Evolutionary conservation across 2,888 invertebrate genomes (phyloP), one percentile per base, ranked within the genome.

Genomic region (Pristionchus maxplancki): DNA sequence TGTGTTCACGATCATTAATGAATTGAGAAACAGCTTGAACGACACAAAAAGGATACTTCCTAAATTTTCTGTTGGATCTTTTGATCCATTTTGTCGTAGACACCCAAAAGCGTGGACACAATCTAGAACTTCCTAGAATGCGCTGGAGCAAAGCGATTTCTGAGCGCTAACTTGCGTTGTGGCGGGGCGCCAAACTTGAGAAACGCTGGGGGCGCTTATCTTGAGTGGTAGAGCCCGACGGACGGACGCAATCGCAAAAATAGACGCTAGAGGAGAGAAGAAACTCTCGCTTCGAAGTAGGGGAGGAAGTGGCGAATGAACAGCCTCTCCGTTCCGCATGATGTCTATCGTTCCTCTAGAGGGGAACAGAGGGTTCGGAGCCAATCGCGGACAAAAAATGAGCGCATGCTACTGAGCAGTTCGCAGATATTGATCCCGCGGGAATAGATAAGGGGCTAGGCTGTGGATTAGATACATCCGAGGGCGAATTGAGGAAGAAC

Each of bases 221-320:
- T 67, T 34, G 28, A 67, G 64, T 67, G 64, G 64, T 67, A 34
- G 31, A 67, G 64, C 64, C 58, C 53, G 64, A 31, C 64, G 64
- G 64, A 31, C 28, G 34, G 64, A 34, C 15, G 64, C 31, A 24
- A 8, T 11, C 62, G 13, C 2, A 24, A 13, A 31, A 67, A 67
- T n/a, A 31, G 31, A 31, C 11, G 64, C 11, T 8, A 53, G 53
- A 20, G 24, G 58, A 58, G 58, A 9, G 58, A 58, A 58, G 58
- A 50, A 50, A 50, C 50, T 20, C 8, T 24, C 1, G 24, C 58
- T 58, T 58, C 58, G 24, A 58, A 58, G 58, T 58, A 58, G 58
- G 31, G 31, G 34, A 64, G 67, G 34, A 67, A 67, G 34, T 34
- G 67, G 34, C 34, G 67, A 28, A 31, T 67, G 67, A 34, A 67